Percentiles rank a stretch among this genome's conserved stretches.
Conservation (phyloP, 2,888 invertebrate genomes). For the Buathra laborator region DNA sequence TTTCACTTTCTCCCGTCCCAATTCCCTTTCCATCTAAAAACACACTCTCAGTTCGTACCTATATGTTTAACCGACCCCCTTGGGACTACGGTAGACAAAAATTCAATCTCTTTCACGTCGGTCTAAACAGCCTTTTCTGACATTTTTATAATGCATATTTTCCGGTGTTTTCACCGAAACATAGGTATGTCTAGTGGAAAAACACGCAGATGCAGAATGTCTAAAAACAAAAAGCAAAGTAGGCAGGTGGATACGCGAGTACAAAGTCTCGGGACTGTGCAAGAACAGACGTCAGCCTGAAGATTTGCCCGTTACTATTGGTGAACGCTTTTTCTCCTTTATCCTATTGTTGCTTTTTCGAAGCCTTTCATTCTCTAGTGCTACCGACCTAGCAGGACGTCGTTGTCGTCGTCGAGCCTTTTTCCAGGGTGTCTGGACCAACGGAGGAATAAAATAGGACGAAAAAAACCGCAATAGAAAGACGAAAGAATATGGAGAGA, state of each 20-base stretch:
- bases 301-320: conserved; percentile 3
- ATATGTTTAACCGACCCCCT: conserved; percentile 43
- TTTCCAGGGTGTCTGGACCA: conserved; percentile 18
- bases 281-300: conserved; percentile 2
- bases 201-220: not conserved
- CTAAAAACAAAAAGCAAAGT: conserved; percentile 11
- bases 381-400: conserved; percentile 32
- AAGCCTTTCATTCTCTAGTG: not conserved
- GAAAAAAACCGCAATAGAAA: conserved; percentile 1
- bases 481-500: conserved; percentile 16
- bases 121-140: conserved; percentile 67
- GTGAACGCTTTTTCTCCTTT: conserved; percentile 35
- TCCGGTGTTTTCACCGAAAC: conserved; percentile 48
- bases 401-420: conserved; percentile 15
- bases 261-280: conserved; percentile 47
- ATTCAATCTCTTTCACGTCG: conserved; percentile 67
- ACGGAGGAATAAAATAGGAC: conserved; percentile 25
- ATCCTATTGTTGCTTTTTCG: conserved; percentile 7
- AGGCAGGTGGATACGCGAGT: conserved; percentile 22
- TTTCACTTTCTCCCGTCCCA: conserved; percentile 31
- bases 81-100: conserved; percentile 65
- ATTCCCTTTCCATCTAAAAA: conserved; percentile 1
- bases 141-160: conserved; percentile 69
- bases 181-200: conserved; percentile 26
- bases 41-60: conserved; percentile 25